Conservation (phyloP, 2,888 invertebrate species). For the Leptarthrus brevirostris region DNA sequence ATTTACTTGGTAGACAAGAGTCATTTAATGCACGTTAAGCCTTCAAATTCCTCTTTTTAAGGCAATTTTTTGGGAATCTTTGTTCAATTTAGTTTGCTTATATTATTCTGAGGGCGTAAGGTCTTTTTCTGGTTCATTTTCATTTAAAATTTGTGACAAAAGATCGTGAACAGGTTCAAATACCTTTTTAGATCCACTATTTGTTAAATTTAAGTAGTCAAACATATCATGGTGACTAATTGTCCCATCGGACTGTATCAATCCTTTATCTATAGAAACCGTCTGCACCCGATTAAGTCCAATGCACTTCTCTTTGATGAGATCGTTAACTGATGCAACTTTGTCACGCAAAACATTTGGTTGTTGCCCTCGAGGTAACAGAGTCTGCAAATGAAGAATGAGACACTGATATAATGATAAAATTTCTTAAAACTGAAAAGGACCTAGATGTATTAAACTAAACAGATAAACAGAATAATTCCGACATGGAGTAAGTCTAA, state of each 20-base stretch:
- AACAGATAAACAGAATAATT: no score
- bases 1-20: conserved; percentile 31
- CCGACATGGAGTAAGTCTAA: no score
- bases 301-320: conserved; percentile 74
- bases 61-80: conserved; percentile 18
- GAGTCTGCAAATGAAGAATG: conserved; percentile 75
- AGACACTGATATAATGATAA: no score
- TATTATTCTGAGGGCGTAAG: conserved; percentile 77
- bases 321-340: conserved; percentile 79
- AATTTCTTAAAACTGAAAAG: no score
- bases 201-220: conserved; percentile 89
- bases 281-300: conserved; percentile 79
- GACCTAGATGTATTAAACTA: no score
- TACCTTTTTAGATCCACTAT: conserved; percentile 86
- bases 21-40: conserved; percentile 35
- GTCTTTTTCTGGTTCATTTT: conserved; percentile 80
- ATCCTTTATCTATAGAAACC: conserved; percentile 82
- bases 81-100: neutral
- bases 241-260: conserved; percentile 81
- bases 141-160: conserved; percentile 79
- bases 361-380: conserved; percentile 88
- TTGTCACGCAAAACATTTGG: conserved; percentile 85
- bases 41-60: conserved; percentile 38
- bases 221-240: conserved; percentile 93
- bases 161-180: conserved; percentile 88